Evolutionary conservation across 2,888 invertebrate species (phyloP).

Genomic region (Melanchra persicariae): DNA sequence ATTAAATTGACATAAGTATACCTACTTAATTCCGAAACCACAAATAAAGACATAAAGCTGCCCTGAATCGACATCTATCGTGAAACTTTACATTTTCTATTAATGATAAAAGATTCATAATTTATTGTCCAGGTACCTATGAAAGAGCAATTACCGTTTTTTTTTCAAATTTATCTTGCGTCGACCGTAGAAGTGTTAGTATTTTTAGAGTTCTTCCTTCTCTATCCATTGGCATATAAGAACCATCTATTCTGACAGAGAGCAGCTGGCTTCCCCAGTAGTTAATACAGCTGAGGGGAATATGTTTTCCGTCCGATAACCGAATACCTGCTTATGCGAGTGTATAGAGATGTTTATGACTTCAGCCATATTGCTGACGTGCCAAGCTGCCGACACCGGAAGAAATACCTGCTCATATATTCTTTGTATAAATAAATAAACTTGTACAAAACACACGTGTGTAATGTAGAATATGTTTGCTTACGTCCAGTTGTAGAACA

Average conservation of each 20-base stretch:
- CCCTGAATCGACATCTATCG: too few relatives aligned
- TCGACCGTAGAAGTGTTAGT: too few relatives aligned
- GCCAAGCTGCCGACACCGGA: slow-evolving; percentile 40
- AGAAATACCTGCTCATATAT: slow-evolving; percentile 47
- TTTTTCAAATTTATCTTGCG: too few relatives aligned
- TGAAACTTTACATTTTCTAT: too few relatives aligned
- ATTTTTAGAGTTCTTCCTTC: background rate
- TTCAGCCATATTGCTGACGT: slow-evolving; percentile 36
- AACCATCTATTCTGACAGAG: background rate
- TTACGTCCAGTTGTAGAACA: background rate
- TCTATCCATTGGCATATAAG: background rate
- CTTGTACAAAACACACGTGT: slow-evolving; percentile 20
- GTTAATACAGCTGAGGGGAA: slow-evolving; percentile 37
- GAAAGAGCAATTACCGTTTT: too few relatives aligned
- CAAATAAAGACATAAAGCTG: too few relatives aligned
- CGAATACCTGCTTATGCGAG: slow-evolving; percentile 43
- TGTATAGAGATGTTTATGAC: slow-evolving; percentile 50
- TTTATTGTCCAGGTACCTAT: too few relatives aligned
- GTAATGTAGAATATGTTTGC: background rate
- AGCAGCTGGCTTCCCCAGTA: slow-evolving; percentile 39
- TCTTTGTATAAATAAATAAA: slow-evolving; percentile 27
- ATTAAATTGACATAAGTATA: too few relatives aligned
- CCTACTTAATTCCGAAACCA: too few relatives aligned
- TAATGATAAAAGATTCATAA: too few relatives aligned
- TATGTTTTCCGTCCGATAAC: slow-evolving; percentile 51